Percentiles rank a stretch among this genome's conserved stretches.
Evolutionary conservation across 2,797 vertebrate species (phyloP).

Genomic region (Hydrolagus colliei): DNA sequence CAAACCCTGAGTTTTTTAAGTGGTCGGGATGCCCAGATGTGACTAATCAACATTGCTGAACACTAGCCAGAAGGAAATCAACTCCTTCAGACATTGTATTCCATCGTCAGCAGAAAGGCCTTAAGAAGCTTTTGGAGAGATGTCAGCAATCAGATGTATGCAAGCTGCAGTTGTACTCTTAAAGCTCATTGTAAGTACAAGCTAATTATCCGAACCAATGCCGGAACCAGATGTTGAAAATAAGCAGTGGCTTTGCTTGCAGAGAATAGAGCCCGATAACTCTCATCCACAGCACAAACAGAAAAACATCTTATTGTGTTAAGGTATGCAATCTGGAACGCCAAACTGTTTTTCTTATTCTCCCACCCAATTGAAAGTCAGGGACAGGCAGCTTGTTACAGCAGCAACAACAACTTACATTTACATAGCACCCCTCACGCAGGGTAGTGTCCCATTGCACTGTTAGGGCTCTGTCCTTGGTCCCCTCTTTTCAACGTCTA

Average conservation of each 20-base stretch:
- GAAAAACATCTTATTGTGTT: not conserved
- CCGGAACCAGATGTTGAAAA: not conserved
- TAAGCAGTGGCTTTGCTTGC: not conserved
- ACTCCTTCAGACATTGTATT: conserved; percentile 13
- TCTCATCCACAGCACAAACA: not conserved
- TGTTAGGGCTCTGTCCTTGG: too few relatives aligned
- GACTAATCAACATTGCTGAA: conserved; percentile 28
- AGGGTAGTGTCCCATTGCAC: too few relatives aligned
- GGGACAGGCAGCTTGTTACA: too few relatives aligned
- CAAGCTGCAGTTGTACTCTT: not conserved
- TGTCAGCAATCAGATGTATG: conserved; percentile 14
- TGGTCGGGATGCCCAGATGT: not conserved
- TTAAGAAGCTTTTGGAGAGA: not conserved
- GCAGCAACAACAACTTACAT: too few relatives aligned
- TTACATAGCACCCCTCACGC: too few relatives aligned
- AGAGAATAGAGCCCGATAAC: not conserved
- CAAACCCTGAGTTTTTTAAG: not conserved
- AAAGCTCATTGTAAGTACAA: not conserved
- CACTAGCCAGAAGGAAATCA: conserved; percentile 12
- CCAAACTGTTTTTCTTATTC: not conserved
- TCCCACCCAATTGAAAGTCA: not conserved
- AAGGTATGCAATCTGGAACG: not conserved
- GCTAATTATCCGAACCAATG: not conserved
- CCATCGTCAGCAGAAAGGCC: conserved; percentile 4
- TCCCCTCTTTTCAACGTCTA: too few relatives aligned